Evolutionary conservation across 2,888 invertebrate species (phyloP).

Genomic region (Bursaphelenchus okinawaensis): DNA sequence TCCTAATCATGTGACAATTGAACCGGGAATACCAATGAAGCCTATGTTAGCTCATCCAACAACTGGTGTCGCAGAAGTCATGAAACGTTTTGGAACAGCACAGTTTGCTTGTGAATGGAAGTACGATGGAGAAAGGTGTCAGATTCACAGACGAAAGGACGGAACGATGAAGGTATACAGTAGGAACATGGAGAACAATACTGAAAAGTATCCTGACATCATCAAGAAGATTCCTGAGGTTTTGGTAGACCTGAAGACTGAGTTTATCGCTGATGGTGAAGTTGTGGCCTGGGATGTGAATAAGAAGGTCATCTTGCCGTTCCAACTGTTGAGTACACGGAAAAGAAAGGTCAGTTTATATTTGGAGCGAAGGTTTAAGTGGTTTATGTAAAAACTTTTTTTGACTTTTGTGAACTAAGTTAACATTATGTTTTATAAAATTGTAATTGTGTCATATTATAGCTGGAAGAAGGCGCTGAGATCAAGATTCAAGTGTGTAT

Average conservation of each 20-base stretch:
- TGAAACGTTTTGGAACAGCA: constrained; percentile 71
- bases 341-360: constrained; percentile 77
- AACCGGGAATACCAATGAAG: constrained; percentile 81
- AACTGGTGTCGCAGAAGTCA: constrained; percentile 69
- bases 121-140: constrained; percentile 97
- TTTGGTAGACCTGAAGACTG: constrained; percentile 36
- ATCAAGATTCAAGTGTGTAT: constrained; percentile 86
- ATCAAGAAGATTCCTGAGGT: constrained; percentile 61
- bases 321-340: constrained; percentile 87
- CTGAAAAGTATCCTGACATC: constrained; percentile 90
- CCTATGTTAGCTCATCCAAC: constrained; percentile 99
- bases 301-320: constrained; percentile 82
- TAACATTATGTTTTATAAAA: background rate
- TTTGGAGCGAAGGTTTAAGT: no score
- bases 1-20: constrained; percentile 75
- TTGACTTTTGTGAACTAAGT: no score
- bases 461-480: constrained; percentile 64
- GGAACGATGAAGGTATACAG: constrained; percentile 76
- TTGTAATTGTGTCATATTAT: constrained; percentile 3
- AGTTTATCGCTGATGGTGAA: constrained; percentile 87
- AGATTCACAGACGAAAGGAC: constrained; percentile 63
- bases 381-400: no score
- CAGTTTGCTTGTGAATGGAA: constrained; percentile 97
- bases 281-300: constrained; percentile 91
- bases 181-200: constrained; percentile 89